Percentiles rank a stretch among this genome's conserved stretches.
These are phyloP conservation scores for Aphrocallistes beatrix DNA, from an alignment of 37 sponge, comb jelly and placozoan species.

Conservation along the genomic window DNA sequence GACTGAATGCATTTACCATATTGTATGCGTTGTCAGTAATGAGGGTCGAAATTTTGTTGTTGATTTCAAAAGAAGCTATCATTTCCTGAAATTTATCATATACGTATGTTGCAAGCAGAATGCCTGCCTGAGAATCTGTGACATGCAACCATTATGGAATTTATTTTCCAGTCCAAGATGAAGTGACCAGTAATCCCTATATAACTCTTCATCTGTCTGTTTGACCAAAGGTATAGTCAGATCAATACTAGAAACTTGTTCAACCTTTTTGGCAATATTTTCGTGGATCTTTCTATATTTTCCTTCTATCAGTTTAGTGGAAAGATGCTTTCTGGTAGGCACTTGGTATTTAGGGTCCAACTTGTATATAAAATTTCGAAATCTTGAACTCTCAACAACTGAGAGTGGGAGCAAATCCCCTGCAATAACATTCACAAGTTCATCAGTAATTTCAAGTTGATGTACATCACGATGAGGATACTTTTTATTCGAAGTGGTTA, in stretches of 20 bases:
- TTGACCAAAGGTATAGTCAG: conserved; percentile 26
- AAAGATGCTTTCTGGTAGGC: conserved; percentile 19
- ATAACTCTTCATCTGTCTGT: conserved; percentile 18
- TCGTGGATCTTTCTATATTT: not conserved
- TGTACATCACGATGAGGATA: conserved; percentile 17
- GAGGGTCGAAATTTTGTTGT: not conserved
- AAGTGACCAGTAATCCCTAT: conserved; percentile 27
- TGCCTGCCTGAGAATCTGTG: not conserved
- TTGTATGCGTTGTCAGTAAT: conserved; percentile 8
- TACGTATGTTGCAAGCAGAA: not conserved
- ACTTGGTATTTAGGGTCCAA: not conserved
- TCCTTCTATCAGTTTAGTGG: conserved; percentile 14
- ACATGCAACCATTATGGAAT: conserved; percentile 21
- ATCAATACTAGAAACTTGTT: not conserved
- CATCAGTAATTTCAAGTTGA: conserved; percentile 24
- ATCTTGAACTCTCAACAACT: not conserved
- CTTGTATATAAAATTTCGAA: not conserved
- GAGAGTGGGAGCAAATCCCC: not conserved
- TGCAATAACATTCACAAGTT: not conserved
- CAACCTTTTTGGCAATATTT: not conserved
- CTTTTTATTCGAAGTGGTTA: conserved; percentile 21
- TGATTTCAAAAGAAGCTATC: not conserved
- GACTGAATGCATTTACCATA: not conserved
- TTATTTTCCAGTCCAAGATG: not conserved
- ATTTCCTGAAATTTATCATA: not conserved